These are phyloP conservation scores for Sminthopsis crassicaudata DNA, from an alignment of 2,113 vertebrate species.

Conservation along the genomic window DNA sequence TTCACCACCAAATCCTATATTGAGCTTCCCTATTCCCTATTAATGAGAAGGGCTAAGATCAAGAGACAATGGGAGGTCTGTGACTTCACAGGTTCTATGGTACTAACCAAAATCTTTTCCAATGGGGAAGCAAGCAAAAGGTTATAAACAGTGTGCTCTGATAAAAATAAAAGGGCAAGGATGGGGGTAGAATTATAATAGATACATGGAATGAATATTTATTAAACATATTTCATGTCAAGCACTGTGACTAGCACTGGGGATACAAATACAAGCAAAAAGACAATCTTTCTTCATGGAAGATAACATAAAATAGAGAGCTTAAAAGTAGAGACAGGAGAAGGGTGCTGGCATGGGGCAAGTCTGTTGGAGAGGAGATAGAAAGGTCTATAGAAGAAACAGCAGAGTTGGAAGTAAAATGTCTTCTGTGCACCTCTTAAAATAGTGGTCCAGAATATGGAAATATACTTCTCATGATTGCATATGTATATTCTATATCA, in stretches of 20 bases:
- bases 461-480: not conserved
- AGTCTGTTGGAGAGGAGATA: not conserved
- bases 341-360: not conserved
- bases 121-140: not conserved
- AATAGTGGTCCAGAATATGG: not conserved
- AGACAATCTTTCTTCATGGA: not conserved
- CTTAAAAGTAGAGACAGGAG: not conserved
- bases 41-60: not conserved
- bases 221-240: not conserved
- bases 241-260: too few relatives aligned
- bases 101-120: not conserved
- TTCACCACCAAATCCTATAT: not conserved
- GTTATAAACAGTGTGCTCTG: not conserved
- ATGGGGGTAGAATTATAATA: not conserved
- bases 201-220: too few relatives aligned
- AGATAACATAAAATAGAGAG: not conserved
- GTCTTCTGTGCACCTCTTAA: not conserved
- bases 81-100: not conserved
- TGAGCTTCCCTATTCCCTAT: not conserved
- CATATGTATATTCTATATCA: not conserved
- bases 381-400: not conserved
- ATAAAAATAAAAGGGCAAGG: not conserved
- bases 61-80: not conserved
- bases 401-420: not conserved
- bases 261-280: not conserved